These are phyloP conservation scores for Steatocranus sp. DNA, from an alignment of 2,797 vertebrate genomes.

Conservation along the genomic window DNA sequence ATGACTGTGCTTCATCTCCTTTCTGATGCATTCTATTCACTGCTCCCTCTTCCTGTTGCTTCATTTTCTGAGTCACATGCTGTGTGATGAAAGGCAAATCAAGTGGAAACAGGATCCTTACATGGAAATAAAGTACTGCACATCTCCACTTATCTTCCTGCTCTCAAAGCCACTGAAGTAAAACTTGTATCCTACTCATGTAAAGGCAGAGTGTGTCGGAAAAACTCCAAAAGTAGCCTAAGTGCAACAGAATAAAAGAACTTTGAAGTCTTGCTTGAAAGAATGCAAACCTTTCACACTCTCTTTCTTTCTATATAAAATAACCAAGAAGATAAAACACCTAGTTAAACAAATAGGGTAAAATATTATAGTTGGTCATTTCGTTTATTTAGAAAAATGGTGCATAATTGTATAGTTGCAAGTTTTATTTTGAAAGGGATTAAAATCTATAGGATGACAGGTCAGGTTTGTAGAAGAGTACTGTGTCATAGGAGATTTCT, in stretches of 20 bases:
- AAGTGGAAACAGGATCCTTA: conserved; percentile 51
- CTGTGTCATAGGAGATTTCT: not conserved
- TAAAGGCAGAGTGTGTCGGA: not conserved
- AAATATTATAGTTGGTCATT: not conserved
- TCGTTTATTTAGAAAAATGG: not conserved
- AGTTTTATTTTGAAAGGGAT: not conserved
- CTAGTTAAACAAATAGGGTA: not conserved
- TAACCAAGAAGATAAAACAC: not conserved
- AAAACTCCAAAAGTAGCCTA: not conserved
- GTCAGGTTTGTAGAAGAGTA: not conserved
- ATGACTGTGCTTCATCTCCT: conserved; percentile 9
- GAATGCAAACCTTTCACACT: not conserved
- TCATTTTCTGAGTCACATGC: conserved; percentile 44
- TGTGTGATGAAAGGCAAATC: conserved; percentile 66
- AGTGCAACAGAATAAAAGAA: not conserved
- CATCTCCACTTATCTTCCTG: conserved; percentile 44
- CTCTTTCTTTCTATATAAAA: not conserved
- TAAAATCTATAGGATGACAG: not conserved
- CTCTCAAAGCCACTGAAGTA: conserved; percentile 14
- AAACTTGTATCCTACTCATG: conserved; percentile 27
- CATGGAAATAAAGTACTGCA: conserved; percentile 53
- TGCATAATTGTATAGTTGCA: not conserved
- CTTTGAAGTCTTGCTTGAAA: not conserved
- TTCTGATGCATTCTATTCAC: conserved; percentile 1
- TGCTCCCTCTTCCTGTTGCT: conserved; percentile 27